Evolutionary conservation across 1,140 invertebrate genomes (phyloP), one percentile per base, ranked within the genome.

Genomic region (Lasioglossum baleicum): DNA sequence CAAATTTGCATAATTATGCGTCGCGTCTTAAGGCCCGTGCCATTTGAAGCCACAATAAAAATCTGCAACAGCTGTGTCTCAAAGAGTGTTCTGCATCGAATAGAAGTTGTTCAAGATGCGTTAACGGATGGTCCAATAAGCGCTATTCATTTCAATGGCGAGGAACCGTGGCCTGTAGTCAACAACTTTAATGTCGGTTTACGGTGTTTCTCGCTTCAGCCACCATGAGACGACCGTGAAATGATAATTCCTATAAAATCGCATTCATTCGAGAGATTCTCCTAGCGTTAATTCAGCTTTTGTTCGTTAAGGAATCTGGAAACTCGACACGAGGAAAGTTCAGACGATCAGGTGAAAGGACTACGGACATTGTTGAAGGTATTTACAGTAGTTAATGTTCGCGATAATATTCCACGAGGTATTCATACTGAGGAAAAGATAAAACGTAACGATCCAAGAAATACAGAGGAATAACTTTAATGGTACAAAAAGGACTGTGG

Each of bases 1-100:
- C 58, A 56, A 80, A 84, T 80, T 56, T 83, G 76, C 82, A 84
- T 83, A 80, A 84, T 84, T 83, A 63, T 80, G 67, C 61, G 76
- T 67, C 48, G 26, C 71, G 68, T 48, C 70, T 83, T 60, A 71
- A 22, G 53, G 64, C n/a, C 15, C 7, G 56, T n/a, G 20, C 20
- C 6, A n/a, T n/a, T 58, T n/a, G 20, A 58, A n/a, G n/a, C 7
- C n/a, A n/a, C n/a, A 11, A 7, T 48, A 26, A 5, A 48, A 67
- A 44, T 42, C 64, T n/a, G 10, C 1, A 26, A 44, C n/a, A 35
- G 48, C 44, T 8, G 58, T 4, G n/a, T 44, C 61, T 63, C 11
- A 10, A 26, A 26, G 31, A 17, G 20, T 20, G 8, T 58, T n/a
- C 6, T 8, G 6, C 56, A 7, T 2, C 56, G 7, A 58, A 8